Evolutionary conservation across 2,888 invertebrate genomes (phyloP), one percentile per base, ranked within the genome.

Genomic region (Rotaria macrura): DNA sequence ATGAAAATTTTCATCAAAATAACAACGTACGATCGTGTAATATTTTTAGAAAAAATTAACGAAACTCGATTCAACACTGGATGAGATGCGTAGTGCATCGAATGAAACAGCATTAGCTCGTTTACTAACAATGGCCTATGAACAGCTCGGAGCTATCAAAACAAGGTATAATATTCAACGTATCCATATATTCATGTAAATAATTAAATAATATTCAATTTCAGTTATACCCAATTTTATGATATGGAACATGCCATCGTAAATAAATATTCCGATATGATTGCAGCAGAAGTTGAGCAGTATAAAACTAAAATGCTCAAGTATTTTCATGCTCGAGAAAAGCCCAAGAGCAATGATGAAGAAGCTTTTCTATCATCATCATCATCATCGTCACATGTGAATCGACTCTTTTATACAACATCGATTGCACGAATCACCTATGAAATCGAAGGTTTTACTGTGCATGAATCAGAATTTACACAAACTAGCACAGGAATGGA

Each of bases 21-120:
- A 17, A 29, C 0, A 23, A 38, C 2, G 14, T 47, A 14, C 0
- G 2, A 38, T 10, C 12, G 0, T 17, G 4, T 25, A 12, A 40
- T 14, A 20, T 29, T 55, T 84, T 3, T 52, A 84, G 57, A 86
- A 86, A 84, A 65, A 74, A 34, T 74, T 84, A 79, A 84, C 72
- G n/a, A 86, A 86, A 84, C 43, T 86, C 29, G 86, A 86, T 55
- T 86, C 86, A 9, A 79, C 84, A 17, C 54, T 86, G 79, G 86
- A 86, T 86, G 84, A 86, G 54, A 86, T 86, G 86, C 57, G 86
- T 47, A 84, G 84, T 49, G 84, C 86, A 34, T 79, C 86, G n/a
- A 86, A 79, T 84, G 86, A 86, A 54, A 79, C 84, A 43, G 55
- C 72, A 43, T 38, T 86, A 14, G 79, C 25, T 47, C 84, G 84